Evolutionary conservation across 2,113 vertebrate species (phyloP).

Genomic region (Bufo bufo): DNA sequence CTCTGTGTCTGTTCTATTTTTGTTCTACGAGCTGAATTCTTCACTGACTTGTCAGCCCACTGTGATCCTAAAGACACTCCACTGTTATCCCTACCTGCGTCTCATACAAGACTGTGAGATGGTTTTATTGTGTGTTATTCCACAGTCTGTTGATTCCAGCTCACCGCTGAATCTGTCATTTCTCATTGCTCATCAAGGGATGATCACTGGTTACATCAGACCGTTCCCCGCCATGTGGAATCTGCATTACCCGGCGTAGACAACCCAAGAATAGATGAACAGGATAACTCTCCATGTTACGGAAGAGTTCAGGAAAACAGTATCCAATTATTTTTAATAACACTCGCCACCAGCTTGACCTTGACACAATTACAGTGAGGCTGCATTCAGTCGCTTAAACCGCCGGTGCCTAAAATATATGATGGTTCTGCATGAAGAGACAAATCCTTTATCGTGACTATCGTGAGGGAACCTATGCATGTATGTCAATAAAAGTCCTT

Average conservation of each 20-base stretch:
- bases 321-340: conserved; percentile 39
- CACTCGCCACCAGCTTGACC: conserved; percentile 4
- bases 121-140: conserved; percentile 52
- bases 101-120: conserved; percentile 42
- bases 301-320: conserved; percentile 17
- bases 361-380: conserved; percentile 19
- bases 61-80: conserved; percentile 56
- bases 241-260: conserved; percentile 36
- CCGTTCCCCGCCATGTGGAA: neutral
- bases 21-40: conserved; percentile 41
- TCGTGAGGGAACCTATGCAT: neutral
- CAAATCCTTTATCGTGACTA: neutral
- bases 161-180: conserved; percentile 51
- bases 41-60: conserved; percentile 37
- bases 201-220: conserved; percentile 55
- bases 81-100: conserved; percentile 37
- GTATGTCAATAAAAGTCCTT: neutral
- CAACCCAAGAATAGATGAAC: conserved; percentile 40
- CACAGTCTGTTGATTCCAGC: conserved; percentile 54
- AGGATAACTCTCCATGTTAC: conserved; percentile 30
- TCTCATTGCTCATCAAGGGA: conserved; percentile 41
- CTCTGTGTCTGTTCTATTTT: conserved; percentile 43
- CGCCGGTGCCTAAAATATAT: neutral
- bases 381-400: neutral
- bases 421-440: neutral